Conservation (phyloP, 2,113 vertebrate species). For the Stegostoma tigrinum region DNA sequence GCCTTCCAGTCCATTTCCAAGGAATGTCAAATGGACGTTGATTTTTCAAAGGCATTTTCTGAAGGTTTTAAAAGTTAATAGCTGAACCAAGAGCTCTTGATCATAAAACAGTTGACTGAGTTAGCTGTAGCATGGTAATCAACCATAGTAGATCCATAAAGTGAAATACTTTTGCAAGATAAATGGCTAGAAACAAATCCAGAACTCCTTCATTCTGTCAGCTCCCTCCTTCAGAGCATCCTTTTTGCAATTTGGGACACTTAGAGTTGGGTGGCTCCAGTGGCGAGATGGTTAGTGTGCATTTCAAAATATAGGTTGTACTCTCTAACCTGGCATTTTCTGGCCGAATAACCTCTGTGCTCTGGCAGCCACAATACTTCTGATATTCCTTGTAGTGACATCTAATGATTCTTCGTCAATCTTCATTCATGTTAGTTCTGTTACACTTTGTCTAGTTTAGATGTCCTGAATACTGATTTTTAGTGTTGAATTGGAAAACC, state of each 20-base stretch:
- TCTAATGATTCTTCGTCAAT: no score
- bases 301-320: no score
- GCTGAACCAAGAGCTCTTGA: not conserved
- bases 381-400: no score
- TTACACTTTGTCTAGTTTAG: no score
- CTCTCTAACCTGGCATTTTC: no score
- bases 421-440: no score
- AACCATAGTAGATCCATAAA: not conserved
- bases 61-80: not conserved
- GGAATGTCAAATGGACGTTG: not conserved
- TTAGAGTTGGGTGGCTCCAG: no score
- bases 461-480: no score
- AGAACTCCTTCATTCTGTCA: not conserved
- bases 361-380: no score
- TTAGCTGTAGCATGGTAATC: not conserved
- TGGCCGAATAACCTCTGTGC: no score
- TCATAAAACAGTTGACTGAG: not conserved
- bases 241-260: not conserved
- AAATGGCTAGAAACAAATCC: not conserved
- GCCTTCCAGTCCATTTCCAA: not conserved
- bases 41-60: not conserved
- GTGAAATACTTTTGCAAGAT: not conserved
- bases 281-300: no score
- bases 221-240: not conserved
- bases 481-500: no score